Conservation (phyloP, 1,140 invertebrate species). For the Chrysopa pallens region DNA sequence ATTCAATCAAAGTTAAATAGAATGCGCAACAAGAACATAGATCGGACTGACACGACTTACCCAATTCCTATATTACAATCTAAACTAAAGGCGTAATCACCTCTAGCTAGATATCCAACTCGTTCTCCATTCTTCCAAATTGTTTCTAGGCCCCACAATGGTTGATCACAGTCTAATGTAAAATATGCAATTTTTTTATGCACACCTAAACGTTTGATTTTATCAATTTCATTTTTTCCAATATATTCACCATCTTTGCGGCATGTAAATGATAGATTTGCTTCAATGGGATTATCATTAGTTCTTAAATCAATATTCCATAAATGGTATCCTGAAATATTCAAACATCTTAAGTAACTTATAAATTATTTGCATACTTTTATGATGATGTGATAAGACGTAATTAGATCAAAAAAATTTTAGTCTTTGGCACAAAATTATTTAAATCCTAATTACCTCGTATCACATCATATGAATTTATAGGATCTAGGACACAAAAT, state of each 20-base stretch:
- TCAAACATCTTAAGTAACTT: too few species aligned
- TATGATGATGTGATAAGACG: too few species aligned
- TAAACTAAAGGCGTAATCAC: conserved; percentile 58
- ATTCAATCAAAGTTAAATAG: conserved; percentile 5
- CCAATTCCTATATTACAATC: conserved; percentile 50
- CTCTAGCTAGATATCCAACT: conserved; percentile 62
- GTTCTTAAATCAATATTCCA: conserved; percentile 67
- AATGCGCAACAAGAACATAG: conserved; percentile 3
- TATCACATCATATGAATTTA: too few species aligned
- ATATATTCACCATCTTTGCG: conserved; percentile 55
- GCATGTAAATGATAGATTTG: conserved; percentile 58
- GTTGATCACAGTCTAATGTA: conserved; percentile 42
- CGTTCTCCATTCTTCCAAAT: conserved; percentile 58
- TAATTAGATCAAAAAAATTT: too few species aligned
- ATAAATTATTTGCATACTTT: too few species aligned
- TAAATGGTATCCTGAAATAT: conserved; percentile 51
- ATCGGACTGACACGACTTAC: too few species aligned
- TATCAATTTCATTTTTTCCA: conserved; percentile 51
- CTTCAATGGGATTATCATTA: conserved; percentile 74
- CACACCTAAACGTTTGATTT: conserved; percentile 39
- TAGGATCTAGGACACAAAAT: too few species aligned
- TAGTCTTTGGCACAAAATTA: too few species aligned
- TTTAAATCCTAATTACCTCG: too few species aligned
- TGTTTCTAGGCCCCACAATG: conserved; percentile 66
- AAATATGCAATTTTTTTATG: conserved; percentile 56